Evolutionary conservation across 2,888 invertebrate genomes (phyloP).

Genomic region (Agrotis clavis): DNA sequence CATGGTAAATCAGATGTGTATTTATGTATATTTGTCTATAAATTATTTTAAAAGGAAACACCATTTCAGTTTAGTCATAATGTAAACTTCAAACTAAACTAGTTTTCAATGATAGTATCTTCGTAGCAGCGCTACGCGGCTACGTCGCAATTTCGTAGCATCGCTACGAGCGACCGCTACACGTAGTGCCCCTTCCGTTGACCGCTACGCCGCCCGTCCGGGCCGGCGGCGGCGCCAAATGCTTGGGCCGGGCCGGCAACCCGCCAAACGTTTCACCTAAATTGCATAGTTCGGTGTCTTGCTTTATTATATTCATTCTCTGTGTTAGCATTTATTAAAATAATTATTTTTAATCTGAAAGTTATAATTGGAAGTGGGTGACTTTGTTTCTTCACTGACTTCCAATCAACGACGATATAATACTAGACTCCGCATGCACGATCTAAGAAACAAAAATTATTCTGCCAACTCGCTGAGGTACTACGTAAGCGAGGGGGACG

Average conservation of each 20-base stretch:
- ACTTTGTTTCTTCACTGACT: no score
- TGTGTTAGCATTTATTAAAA: background rate
- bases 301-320: slow-evolving; percentile 12
- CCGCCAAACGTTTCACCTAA: slow-evolving; percentile 38
- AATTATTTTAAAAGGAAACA: background rate
- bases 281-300: slow-evolving; percentile 19
- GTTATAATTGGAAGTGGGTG: background rate
- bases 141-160: slow-evolving; percentile 46
- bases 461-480: no score
- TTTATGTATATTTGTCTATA: no score
- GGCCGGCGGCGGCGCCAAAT: slow-evolving; percentile 43
- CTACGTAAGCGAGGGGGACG: no score
- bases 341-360: background rate
- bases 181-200: slow-evolving; percentile 12
- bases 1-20: background rate
- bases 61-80: background rate
- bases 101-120: slow-evolving; percentile 1
- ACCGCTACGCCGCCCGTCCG: slow-evolving; percentile 34
- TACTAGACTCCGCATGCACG: no score
- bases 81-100: background rate
- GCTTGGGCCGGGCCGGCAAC: slow-evolving; percentile 18
- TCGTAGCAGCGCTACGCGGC: slow-evolving; percentile 31
- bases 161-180: slow-evolving; percentile 37
- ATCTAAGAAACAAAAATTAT: no score
- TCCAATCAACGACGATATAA: no score